Evolutionary conservation across 2,797 vertebrate species (phyloP).

Genomic region (Pogonophryne albipinna): DNA sequence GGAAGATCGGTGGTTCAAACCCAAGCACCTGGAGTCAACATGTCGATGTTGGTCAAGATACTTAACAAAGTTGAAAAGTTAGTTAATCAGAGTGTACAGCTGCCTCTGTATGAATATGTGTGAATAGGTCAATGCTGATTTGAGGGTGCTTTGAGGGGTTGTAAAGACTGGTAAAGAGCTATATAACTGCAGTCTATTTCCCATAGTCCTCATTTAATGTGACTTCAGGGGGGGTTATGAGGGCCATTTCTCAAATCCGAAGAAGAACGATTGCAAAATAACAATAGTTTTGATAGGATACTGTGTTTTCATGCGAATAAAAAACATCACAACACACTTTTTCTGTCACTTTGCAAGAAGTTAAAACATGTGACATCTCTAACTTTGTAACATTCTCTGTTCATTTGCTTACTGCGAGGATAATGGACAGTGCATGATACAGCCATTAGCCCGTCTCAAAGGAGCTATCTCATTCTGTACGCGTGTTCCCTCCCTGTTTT

Average conservation of each 20-base stretch:
- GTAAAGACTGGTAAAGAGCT: no score
- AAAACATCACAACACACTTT: conserved; percentile 14
- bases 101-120: no score
- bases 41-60: no score
- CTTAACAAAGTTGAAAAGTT: no score
- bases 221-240: background rate
- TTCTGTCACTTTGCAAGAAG: conserved; percentile 25
- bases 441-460: conserved; percentile 72
- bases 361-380: conserved; percentile 40
- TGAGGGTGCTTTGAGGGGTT: no score
- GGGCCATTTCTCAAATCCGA: background rate
- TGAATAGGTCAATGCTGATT: no score
- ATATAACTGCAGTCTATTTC: no score
- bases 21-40: no score
- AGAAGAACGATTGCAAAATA: background rate
- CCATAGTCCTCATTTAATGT: no score
- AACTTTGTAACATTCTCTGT: conserved; percentile 38
- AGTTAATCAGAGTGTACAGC: no score
- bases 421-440: conserved; percentile 68
- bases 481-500: conserved; percentile 65
- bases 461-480: conserved; percentile 61
- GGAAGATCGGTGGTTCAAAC: no score
- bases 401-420: conserved; percentile 46
- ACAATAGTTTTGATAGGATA: background rate
- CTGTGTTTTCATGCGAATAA: background rate